These are phyloP conservation scores for Augochlora pura DNA, from an alignment of 1,140 invertebrate species.

Conservation along the genomic window DNA sequence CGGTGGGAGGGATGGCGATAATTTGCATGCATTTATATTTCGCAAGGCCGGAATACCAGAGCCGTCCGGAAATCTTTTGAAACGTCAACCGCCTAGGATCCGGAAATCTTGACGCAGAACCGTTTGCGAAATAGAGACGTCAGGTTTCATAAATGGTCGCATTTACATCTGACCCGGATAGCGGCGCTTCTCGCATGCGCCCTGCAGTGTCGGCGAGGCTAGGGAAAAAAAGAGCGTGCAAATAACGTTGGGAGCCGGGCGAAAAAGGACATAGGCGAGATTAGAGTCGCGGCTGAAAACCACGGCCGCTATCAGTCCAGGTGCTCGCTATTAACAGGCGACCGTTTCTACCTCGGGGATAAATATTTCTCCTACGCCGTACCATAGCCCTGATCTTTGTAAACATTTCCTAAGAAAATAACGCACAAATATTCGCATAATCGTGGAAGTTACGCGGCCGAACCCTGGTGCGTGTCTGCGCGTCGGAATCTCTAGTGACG, in stretches of 20 bases:
- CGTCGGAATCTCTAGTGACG: too few species aligned
- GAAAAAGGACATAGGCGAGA: neutral
- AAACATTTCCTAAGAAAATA: too few species aligned
- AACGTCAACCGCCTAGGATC: slow-evolving; percentile 43
- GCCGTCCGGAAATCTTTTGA: slow-evolving; percentile 30
- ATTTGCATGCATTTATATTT: slow-evolving; percentile 24
- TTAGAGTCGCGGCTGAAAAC: neutral
- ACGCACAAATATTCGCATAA: too few species aligned
- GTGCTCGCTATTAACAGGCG: neutral
- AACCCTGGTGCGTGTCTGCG: too few species aligned
- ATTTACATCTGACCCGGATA: slow-evolving; percentile 55
- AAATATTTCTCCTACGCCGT: too few species aligned
- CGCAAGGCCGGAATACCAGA: neutral
- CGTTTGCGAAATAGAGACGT: slow-evolving; percentile 53
- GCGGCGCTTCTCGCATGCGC: neutral
- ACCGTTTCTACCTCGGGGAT: too few species aligned
- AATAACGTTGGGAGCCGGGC: neutral
- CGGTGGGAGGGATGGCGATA: neutral
- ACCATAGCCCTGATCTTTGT: too few species aligned
- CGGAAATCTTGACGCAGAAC: slow-evolving; percentile 44
- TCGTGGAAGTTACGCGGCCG: too few species aligned
- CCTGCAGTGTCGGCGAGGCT: neutral
- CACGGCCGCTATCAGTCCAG: neutral
- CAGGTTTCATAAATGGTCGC: slow-evolving; percentile 55
- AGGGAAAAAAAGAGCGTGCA: slow-evolving; percentile 1